Percentiles rank a stretch among this genome's conserved stretches.
Conservation (phyloP, 2,888 invertebrate species). For the Microchrysa polita region DNA sequence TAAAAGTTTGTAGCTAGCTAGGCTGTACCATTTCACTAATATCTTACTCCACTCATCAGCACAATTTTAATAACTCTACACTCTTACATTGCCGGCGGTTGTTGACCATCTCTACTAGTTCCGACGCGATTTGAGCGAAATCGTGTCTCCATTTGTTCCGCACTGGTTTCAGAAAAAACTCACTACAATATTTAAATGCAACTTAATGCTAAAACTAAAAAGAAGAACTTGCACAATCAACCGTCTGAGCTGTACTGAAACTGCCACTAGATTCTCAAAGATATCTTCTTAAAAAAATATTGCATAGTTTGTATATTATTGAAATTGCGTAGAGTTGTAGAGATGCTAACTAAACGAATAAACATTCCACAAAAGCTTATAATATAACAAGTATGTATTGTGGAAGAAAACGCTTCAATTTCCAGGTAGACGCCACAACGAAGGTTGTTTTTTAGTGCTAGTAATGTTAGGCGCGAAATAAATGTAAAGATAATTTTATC, state of each 20-base stretch:
- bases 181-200: not conserved
- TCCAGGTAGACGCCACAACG: not conserved
- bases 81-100: slow-evolving; percentile 33
- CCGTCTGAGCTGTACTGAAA: slow-evolving; percentile 12
- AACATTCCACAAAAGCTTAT: slow-evolving; percentile 30
- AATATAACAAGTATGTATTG: not conserved
- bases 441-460: too few relatives aligned
- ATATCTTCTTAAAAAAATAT: slow-evolving; percentile 26
- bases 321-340: not conserved
- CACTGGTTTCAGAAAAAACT: not conserved
- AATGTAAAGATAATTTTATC: too few relatives aligned
- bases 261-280: slow-evolving; percentile 4
- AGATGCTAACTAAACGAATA: slow-evolving; percentile 5
- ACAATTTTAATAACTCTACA: too few relatives aligned
- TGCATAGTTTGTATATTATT: too few relatives aligned
- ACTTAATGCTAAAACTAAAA: not conserved
- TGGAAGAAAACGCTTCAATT: too few relatives aligned
- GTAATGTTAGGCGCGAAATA: too few relatives aligned
- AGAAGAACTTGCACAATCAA: not conserved
- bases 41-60: too few relatives aligned
- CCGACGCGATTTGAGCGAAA: slow-evolving; percentile 22
- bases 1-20: too few relatives aligned
- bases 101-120: not conserved
- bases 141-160: slow-evolving; percentile 24
- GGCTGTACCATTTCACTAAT: too few relatives aligned